Percentiles rank a stretch among this genome's conserved stretches.
Conservation (phyloP, 2,888 invertebrate species). For the Lasioglossum malachurum region DNA sequence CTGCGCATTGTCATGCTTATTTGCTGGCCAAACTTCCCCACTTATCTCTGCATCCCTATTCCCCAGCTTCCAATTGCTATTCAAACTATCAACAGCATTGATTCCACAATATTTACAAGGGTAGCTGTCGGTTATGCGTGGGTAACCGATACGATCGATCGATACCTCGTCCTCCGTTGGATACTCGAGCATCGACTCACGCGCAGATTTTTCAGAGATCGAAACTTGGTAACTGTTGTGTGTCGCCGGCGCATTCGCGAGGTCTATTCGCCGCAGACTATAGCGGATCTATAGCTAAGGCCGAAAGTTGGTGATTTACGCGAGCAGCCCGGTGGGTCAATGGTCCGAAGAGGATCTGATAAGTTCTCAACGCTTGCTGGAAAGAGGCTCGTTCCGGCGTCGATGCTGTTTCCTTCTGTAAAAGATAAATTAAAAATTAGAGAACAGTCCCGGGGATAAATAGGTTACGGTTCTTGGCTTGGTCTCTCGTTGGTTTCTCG, state of each 20-base stretch:
- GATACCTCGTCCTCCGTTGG: background rate
- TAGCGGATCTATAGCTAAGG: constrained; percentile 16
- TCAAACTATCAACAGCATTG: constrained; percentile 9
- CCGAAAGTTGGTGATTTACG: constrained; percentile 57
- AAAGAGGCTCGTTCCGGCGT: constrained; percentile 24
- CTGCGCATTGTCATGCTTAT: constrained; percentile 3
- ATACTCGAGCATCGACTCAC: background rate
- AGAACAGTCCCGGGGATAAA: constrained; percentile 2
- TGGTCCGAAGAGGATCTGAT: constrained; percentile 59
- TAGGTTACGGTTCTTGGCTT: constrained; percentile 40
- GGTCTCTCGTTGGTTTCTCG: background rate
- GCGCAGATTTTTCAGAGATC: background rate
- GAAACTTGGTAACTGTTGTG: background rate
- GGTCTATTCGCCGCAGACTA: background rate
- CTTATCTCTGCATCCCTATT: background rate
- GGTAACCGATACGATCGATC: constrained; percentile 36
- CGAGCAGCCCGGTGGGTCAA: constrained; percentile 32
- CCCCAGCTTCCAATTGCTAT: background rate
- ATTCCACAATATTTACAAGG: constrained; percentile 26
- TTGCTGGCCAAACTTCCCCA: background rate
- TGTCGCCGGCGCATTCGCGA: background rate
- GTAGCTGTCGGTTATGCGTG: background rate
- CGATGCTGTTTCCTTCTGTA: constrained; percentile 16
- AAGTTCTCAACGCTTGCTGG: constrained; percentile 59
- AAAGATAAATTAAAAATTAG: constrained; percentile 55